Base-by-base conservation (phyloP, 2,113 vertebrate genomes). In the Oreotrochilus melanogaster region DNA sequence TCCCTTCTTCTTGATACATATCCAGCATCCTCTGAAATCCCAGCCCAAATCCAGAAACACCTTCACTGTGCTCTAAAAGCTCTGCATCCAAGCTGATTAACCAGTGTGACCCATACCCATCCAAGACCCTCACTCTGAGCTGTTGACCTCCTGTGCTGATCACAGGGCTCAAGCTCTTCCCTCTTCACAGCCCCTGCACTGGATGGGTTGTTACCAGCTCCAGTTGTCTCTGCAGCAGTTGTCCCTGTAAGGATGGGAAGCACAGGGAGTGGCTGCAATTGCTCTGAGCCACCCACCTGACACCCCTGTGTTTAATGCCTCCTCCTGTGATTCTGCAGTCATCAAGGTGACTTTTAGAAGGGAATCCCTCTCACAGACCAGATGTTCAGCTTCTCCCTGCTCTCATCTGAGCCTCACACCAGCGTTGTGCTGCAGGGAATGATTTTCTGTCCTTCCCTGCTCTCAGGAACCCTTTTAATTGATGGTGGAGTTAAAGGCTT, bases 171-270 rank as follows among this genome's bases (percentile, higher is more conserved):
- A 4, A 16, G 75, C 22, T 58, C 31, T 47, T 35, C 5, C 0
- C 2, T 28, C n/a, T 33, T n/a, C 22, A 1, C 19, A 28, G 30
- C 31, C 8, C 18, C 28, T 18, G 15, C 5, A 0, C 45, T 9
- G 33, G 11, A 30, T 27, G n/a, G 24, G n/a, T 11, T 42, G 14
- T 47, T 27, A 3, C 37, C 10, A 1, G 27, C 51, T 45, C 37
- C 31, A 9, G 30, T 19, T 69, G 50, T 25, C 42, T 37, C 51
- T 17, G 54, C 64, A n/a, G 57, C 22, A 14, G 48, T 7, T 28
- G 35, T 21, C 45, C 45, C 69, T 19, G 2, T 37, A 21, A 37
- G 37, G 1, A 2, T 3, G 33, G 58, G 39, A 60, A 82, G 45
- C 37, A 6, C 9, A 1, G 10, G 37, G 14, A 19, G 13, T 43